Base-by-base conservation (phyloP, 2,797 vertebrate species). In the Lacerta bilineata region DNA sequence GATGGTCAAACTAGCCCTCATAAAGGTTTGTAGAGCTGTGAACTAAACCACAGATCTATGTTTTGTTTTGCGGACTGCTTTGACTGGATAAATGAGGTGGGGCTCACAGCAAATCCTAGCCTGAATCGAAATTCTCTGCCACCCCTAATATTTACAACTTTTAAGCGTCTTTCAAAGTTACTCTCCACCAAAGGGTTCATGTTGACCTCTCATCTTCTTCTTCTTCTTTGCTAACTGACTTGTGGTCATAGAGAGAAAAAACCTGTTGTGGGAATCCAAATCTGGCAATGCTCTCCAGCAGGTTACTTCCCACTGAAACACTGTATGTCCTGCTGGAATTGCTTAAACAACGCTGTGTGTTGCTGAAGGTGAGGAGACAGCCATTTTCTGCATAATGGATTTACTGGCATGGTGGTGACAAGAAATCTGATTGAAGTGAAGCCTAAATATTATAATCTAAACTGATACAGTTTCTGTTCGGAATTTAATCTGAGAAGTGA, bases 381-480 rank as follows among this genome's bases (percentile, higher is more conserved):
- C 91, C 82, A 89, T 83, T 91, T 90, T 88, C 92, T 95, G 86
- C 78, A 46, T 89, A 93, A 90, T 91, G 91, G 85, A 90, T 20
- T 11, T 88, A 91, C 4, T 87, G 94, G 80, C 80, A 93, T 55
- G 87, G 90, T 86, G 33, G 87, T 78, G 85, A 93, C 81, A 92
- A 90, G 76, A 95, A 89, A 88, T 92, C 80, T 93, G 91, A 96
- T 94, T 94, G 91, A 94, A 95, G 89, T 87, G 90, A 95, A 92
- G 83, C 55, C 80, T 66, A 61, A 93, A 89, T 92, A 91, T 87
- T 39, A 87, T 77, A 93, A 92, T 78, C 41, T 88, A 88, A 94
- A 88, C 64, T 90, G 83, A 91, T 69, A 71, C 3, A 25, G 87
- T 89, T 91, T 93, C 9, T 95, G 92, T 90, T 90, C 74, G 88